Conservation (phyloP, 2,797 vertebrate species). For the Thripadectes ignobilis region DNA sequence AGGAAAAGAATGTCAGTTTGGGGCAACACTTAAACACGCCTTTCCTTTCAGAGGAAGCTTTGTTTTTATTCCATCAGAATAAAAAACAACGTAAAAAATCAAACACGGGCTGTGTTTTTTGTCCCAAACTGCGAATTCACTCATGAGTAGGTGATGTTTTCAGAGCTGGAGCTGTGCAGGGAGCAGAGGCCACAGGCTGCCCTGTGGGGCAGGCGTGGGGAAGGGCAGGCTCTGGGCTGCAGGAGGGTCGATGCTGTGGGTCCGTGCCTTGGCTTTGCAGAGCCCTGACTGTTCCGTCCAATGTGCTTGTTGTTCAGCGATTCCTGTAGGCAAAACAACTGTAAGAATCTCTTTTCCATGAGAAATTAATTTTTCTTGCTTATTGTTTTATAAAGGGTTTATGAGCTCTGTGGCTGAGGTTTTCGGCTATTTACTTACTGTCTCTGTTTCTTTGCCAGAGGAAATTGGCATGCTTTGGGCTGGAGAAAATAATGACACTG, state of each 20-base stretch:
- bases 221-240: neutral
- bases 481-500: neutral
- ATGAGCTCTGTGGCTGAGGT: neutral
- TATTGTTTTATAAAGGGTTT: constrained; percentile 10
- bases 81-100: neutral
- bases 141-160: neutral
- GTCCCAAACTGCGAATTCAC: neutral
- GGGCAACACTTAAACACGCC: neutral
- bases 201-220: accelerated
- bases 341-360: neutral
- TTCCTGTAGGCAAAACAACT: neutral
- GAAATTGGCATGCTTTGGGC: neutral
- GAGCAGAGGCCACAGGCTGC: neutral
- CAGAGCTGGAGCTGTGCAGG: neutral
- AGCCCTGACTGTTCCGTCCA: neutral
- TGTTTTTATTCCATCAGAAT: neutral
- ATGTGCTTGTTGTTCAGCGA: accelerated
- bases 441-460: neutral
- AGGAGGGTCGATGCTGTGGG: accelerated
- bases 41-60: neutral
- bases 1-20: neutral
- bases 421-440: neutral
- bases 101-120: neutral
- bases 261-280: neutral
- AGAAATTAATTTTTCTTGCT: neutral